Evolutionary conservation across 2,113 vertebrate genomes (phyloP), one percentile per base, ranked within the genome.

Genomic region (Myotis yumanensis): DNA sequence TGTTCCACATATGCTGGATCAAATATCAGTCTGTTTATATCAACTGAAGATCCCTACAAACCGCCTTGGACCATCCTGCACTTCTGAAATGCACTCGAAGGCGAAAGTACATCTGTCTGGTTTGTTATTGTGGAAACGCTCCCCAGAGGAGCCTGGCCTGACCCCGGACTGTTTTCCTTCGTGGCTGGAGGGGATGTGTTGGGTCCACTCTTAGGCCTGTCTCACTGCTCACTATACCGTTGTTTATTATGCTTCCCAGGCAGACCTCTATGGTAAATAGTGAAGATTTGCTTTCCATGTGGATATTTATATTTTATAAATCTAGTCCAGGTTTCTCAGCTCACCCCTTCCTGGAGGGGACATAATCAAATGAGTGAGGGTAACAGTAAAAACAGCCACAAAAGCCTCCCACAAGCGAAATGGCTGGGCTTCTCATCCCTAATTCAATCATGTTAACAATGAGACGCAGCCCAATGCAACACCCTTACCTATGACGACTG

Each of bases 11-110:
- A 95, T 96, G 96, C 35, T 90, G 73, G 90, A 89, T 79, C 79
- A 94, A 93, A 72, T 85, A 94, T 73, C 90, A 57, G 89, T 71
- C 9, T 96, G 96, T 97, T 97, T 97, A 96, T 85, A 96, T 91
- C 93, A 96, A 96, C 84, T 75, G 68, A 28, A 87, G 84, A 91
- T 87, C 91, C 91, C 91, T 95, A 81, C 91, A 90, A 94, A 80
- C 84, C 71, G 59, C 77, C 88, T 93, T 69, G 90, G 86, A 89
- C 71, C 72, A 46, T 96, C 87, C 25, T 62, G 71, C 48, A 48
- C 81, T 90, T 96, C 85, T 79, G 87, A 93, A 96, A 90, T 22
- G 54, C 18, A 15, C 66, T 94, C 51, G 37, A 87, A 97, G 95
- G 85, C 85, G 22, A 73, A 94, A 91, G 28, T 66, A 69, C 66